Percentiles rank a stretch among this genome's conserved stretches.
Evolutionary conservation across 2,113 vertebrate species (phyloP).

Genomic region (Osmerus mordax): DNA sequence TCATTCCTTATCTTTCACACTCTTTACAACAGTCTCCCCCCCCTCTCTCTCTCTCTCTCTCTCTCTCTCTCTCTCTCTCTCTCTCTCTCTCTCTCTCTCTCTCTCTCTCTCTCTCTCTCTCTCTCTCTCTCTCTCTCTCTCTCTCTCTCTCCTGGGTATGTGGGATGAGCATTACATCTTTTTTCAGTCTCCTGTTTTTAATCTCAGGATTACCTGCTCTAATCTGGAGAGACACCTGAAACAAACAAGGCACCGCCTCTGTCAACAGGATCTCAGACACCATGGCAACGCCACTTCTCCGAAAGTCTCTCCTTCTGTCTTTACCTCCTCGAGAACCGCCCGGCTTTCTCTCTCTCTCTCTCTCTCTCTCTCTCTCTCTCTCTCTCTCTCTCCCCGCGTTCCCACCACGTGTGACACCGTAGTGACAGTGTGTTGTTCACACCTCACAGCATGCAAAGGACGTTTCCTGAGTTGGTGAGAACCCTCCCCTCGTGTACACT

Average conservation of each 20-base stretch:
- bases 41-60: background rate
- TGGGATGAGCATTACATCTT: no score
- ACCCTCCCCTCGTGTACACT: background rate
- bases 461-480: background rate
- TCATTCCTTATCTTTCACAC: background rate
- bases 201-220: background rate
- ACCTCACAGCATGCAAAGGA: background rate
- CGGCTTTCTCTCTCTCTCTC: background rate
- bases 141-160: background rate
- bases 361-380: background rate
- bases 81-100: background rate
- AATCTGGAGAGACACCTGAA: background rate
- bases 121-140: slow-evolving; percentile 9
- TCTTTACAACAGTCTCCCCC: no score
- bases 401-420: background rate
- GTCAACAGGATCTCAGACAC: background rate
- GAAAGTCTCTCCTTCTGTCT: background rate
- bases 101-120: slow-evolving; percentile 7
- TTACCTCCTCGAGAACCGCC: background rate
- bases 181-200: background rate
- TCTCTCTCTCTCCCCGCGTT: background rate
- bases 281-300: background rate
- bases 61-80: background rate
- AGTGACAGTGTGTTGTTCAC: background rate
- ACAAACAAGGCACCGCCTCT: background rate